A percentile compares a stretch with the other conserved stretches of the same genome.
Conservation (phyloP, 2,113 vertebrate genomes). For the Geothlypis trichas region DNA sequence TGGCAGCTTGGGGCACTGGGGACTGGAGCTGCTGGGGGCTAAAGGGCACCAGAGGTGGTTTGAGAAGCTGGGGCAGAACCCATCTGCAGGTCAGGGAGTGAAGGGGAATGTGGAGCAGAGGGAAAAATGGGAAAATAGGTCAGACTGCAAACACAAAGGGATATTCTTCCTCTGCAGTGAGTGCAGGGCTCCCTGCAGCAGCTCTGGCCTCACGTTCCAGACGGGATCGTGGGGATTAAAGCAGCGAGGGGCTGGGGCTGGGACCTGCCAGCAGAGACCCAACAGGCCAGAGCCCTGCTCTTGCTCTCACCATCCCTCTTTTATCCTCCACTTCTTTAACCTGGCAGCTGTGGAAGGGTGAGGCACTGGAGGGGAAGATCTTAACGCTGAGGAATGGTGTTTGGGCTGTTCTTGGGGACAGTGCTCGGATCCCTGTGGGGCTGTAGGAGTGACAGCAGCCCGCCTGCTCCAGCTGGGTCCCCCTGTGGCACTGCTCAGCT, state of each 20-base stretch:
- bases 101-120: not conserved
- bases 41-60: not conserved
- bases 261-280: not conserved
- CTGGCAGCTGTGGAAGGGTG: not conserved
- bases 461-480: not conserved
- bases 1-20: not conserved
- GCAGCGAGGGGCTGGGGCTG: not conserved
- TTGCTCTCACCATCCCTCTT: not conserved
- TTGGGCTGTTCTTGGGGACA: not conserved
- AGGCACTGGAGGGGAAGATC: not conserved
- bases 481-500: not conserved
- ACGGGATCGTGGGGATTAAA: not conserved
- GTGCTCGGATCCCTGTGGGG: accelerated
- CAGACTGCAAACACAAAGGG: slow-evolving; percentile 37
- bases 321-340: not conserved
- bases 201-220: not conserved
- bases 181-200: accelerated
- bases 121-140: slow-evolving; percentile 27
- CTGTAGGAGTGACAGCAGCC: not conserved
- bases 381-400: not conserved
- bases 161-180: not conserved
- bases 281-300: accelerated
- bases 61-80: not conserved
- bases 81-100: not conserved
- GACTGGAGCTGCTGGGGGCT: not conserved